These are phyloP conservation scores for Psammodynastes pulverulentus DNA, from an alignment of 2,113 vertebrate species.

Conservation along the genomic window DNA sequence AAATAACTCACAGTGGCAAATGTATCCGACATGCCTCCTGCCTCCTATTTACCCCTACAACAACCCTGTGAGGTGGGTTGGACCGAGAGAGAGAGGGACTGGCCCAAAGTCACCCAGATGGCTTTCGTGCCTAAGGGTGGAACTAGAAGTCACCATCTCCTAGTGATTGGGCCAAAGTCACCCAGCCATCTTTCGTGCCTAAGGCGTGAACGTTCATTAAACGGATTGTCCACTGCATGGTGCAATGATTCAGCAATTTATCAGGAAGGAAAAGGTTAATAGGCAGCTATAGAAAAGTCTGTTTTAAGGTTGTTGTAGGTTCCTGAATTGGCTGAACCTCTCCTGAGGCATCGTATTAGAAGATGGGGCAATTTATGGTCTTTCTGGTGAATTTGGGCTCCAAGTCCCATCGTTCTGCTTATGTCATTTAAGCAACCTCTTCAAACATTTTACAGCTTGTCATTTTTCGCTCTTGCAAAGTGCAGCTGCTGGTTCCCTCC, in stretches of 20 bases:
- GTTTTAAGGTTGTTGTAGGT: neutral
- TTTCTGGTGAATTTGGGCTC: neutral
- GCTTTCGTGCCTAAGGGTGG: too few species aligned
- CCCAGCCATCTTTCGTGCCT: too few species aligned
- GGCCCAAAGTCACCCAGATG: too few species aligned
- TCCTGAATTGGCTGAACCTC: neutral
- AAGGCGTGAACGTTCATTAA: too few species aligned
- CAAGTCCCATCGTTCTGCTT: neutral
- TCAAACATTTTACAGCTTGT: neutral
- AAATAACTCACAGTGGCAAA: too few species aligned
- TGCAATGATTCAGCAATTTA: neutral
- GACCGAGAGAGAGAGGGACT: too few species aligned
- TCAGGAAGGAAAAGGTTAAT: neutral
- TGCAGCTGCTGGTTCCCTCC: neutral
- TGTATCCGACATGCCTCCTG: too few species aligned
- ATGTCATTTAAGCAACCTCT: neutral
- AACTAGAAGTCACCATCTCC: too few species aligned
- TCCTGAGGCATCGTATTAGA: neutral
- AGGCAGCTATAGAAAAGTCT: neutral
- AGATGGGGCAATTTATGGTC: neutral
- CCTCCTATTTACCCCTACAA: too few species aligned
- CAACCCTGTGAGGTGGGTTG: too few species aligned
- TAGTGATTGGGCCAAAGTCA: too few species aligned
- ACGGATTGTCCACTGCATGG: too few species aligned
- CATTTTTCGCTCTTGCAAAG: neutral